A percentile compares a stretch with the other conserved stretches of the same genome.
Conservation (phyloP, 2,113 vertebrate species). For the Physeter macrocephalus region DNA sequence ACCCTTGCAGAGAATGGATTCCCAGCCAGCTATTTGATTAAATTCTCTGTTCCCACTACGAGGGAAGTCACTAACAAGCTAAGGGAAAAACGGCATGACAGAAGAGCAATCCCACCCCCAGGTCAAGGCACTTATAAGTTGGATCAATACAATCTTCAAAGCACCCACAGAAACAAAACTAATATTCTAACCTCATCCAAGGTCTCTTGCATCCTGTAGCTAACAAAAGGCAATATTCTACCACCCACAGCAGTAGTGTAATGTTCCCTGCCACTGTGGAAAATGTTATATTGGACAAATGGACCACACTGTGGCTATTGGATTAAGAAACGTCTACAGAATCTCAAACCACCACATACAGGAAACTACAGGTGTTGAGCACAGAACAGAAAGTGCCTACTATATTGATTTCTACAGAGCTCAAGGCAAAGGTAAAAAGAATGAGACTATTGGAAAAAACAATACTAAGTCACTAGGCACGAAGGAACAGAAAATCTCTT, state of each 20-base stretch:
- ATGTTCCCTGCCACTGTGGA: conserved; percentile 19
- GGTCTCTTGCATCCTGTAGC: not conserved
- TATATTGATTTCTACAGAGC: conserved; percentile 60
- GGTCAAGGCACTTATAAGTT: conserved; percentile 34
- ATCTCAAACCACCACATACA: conserved; percentile 1
- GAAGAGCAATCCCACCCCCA: conserved; percentile 41
- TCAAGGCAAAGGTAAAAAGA: conserved; percentile 45
- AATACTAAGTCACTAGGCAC: not conserved
- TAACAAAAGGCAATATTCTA: conserved; percentile 53
- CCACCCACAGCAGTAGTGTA: not conserved
- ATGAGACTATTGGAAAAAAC: conserved; percentile 5
- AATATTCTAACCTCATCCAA: conserved; percentile 32
- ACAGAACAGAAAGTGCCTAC: not conserved
- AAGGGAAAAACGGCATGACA: not conserved
- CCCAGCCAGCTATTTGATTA: conserved; percentile 39
- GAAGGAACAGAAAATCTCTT: conserved; percentile 48
- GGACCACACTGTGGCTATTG: not conserved
- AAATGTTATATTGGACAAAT: conserved; percentile 56
- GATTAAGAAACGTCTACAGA: conserved; percentile 44
- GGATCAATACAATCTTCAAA: conserved; percentile 64
- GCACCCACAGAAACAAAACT: conserved; percentile 50
- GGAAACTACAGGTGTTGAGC: conserved; percentile 45
- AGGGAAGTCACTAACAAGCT: conserved; percentile 49
- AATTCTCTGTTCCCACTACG: conserved; percentile 39
- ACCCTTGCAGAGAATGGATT: conserved; percentile 10